Percentiles rank a stretch among this genome's conserved stretches.
Conservation (phyloP, 2,888 invertebrate genomes). For the Orchestes rusci region DNA sequence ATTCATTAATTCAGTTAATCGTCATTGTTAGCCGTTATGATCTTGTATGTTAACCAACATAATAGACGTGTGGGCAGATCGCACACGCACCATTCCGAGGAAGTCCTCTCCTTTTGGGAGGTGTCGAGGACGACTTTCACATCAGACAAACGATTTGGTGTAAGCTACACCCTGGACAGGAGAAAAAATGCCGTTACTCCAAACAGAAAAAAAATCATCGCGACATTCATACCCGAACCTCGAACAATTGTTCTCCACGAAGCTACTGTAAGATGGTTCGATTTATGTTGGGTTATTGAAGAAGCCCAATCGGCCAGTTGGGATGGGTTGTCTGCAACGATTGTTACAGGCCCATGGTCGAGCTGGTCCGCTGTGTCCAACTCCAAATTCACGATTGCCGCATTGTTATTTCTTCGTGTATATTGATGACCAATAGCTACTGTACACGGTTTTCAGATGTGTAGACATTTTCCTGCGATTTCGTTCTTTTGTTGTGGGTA, state of each 20-base stretch:
- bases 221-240: constrained; percentile 43
- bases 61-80: no score
- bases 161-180: no score
- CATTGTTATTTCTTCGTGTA: constrained; percentile 44
- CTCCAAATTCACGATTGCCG: constrained; percentile 39
- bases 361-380: constrained; percentile 33
- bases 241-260: constrained; percentile 44
- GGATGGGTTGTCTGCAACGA: constrained; percentile 27
- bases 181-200: no score
- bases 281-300: constrained; percentile 42
- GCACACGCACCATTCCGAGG: no score
- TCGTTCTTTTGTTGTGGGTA: no score
- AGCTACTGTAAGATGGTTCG: constrained; percentile 42
- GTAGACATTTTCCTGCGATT: constrained; percentile 25
- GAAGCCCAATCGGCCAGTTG: constrained; percentile 31
- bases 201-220: constrained; percentile 38
- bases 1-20: no score
- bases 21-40: no score
- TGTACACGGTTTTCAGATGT: constrained; percentile 35
- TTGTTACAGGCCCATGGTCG: constrained; percentile 31
- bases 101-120: no score
- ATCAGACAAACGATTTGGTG: no score
- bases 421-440: constrained; percentile 44
- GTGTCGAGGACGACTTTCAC: no score
- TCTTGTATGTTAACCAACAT: no score